These are phyloP conservation scores for Chiridota heheva DNA, from an alignment of 35 echinoderm and acorn worm genomes.

Conservation along the genomic window DNA sequence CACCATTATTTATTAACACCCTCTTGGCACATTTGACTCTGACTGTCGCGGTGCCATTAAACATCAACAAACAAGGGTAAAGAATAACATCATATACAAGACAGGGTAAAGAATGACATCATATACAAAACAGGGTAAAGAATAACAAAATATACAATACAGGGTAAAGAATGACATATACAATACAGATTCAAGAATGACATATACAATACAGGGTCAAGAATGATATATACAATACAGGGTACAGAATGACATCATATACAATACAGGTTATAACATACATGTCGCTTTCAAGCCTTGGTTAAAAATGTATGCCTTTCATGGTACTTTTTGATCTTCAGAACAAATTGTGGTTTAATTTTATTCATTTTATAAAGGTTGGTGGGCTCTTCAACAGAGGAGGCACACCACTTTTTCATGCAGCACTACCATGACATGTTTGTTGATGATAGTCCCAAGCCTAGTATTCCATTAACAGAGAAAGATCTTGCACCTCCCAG, in stretches of 20 bases:
- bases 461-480: conserved; percentile 21
- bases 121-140: no score
- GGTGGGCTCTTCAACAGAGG: conserved; percentile 36
- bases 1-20: no score
- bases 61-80: no score
- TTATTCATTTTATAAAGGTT: conserved; percentile 25
- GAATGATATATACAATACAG: not conserved
- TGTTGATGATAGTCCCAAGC: conserved; percentile 44
- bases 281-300: not conserved
- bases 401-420: conserved; percentile 77
- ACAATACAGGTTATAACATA: not conserved
- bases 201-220: not conserved
- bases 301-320: not conserved
- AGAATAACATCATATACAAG: no score
- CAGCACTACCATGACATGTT: conserved; percentile 86
- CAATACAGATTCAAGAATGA: no score
- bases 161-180: no score
- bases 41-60: no score
- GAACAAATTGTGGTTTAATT: not conserved
- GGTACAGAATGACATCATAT: not conserved
- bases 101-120: no score
- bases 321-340: not conserved
- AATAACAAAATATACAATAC: no score
- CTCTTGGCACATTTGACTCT: no score
- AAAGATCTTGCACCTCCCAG: conserved; percentile 3